Percentiles rank a stretch among this genome's conserved stretches.
These are phyloP conservation scores for Notamacropus eugenii DNA, from an alignment of 2,797 vertebrate species.

Conservation along the genomic window DNA sequence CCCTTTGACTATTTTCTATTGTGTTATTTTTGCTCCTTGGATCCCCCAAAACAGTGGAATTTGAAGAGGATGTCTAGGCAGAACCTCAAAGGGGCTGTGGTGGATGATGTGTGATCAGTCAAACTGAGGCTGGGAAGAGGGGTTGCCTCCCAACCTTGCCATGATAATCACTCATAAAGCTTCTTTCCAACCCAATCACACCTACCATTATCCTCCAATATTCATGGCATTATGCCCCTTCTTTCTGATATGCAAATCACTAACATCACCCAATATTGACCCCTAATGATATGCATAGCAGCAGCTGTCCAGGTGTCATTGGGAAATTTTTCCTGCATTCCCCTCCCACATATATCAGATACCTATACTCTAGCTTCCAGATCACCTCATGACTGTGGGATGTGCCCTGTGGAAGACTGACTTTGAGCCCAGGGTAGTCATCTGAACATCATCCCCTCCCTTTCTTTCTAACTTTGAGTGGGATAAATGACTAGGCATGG, in stretches of 20 bases:
- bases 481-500: neutral
- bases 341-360: neutral
- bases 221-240: neutral
- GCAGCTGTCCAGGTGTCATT: neutral
- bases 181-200: neutral
- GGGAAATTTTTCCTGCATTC: neutral
- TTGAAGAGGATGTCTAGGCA: neutral
- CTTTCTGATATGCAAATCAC: neutral
- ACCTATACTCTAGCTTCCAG: neutral
- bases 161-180: neutral
- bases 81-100: neutral
- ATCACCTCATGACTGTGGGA: neutral
- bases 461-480: neutral
- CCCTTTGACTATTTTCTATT: neutral
- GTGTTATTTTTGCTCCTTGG: neutral
- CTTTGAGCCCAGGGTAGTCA: neutral
- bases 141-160: neutral
- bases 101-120: neutral
- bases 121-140: neutral
- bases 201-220: neutral
- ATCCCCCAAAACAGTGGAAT: neutral
- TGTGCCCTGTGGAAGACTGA: neutral
- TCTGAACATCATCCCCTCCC: neutral
- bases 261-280: neutral
- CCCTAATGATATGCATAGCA: neutral